Evolutionary conservation across 2,797 vertebrate genomes (phyloP).

Genomic region (Melanotaenia parkinsoni): DNA sequence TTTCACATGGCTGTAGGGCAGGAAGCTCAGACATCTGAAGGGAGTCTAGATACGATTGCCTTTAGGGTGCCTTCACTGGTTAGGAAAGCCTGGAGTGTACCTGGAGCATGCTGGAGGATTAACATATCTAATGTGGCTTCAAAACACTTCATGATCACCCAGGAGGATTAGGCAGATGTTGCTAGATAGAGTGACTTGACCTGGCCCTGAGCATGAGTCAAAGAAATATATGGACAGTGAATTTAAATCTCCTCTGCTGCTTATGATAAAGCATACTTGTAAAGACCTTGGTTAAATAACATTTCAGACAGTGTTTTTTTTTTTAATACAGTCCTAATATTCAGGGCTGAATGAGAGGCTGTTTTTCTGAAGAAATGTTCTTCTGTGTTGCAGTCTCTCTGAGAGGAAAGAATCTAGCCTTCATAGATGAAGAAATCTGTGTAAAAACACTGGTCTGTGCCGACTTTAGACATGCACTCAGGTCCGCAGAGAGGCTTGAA

Average conservation of each 20-base stretch:
- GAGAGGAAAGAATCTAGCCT: background rate
- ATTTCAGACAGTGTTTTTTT: background rate
- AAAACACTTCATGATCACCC: conserved; percentile 10
- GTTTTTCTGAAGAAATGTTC: conserved; percentile 1
- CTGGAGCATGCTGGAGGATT: conserved; percentile 11
- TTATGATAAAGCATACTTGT: conserved; percentile 9
- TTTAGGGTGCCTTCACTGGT: background rate
- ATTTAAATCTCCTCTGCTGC: background rate
- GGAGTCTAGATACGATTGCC: conserved; percentile 1
- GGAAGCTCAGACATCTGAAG: conserved; percentile 1
- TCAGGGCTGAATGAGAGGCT: background rate
- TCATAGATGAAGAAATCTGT: conserved; percentile 14
- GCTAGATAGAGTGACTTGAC: conserved; percentile 6
- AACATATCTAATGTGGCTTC: conserved; percentile 18
- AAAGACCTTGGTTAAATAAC: conserved; percentile 3
- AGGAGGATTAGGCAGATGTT: conserved; percentile 2
- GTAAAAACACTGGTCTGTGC: conserved; percentile 7
- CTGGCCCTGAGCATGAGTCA: background rate
- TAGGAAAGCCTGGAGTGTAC: background rate
- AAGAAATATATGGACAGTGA: background rate
- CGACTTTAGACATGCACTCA: conserved; percentile 9
- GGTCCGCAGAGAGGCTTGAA: conserved; percentile 19
- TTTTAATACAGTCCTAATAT: background rate
- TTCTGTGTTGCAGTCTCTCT: conserved; percentile 3
- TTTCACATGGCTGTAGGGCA: background rate